Evolutionary conservation across 2,797 vertebrate species (phyloP).

Genomic region (Sebastes taczanowskii): DNA sequence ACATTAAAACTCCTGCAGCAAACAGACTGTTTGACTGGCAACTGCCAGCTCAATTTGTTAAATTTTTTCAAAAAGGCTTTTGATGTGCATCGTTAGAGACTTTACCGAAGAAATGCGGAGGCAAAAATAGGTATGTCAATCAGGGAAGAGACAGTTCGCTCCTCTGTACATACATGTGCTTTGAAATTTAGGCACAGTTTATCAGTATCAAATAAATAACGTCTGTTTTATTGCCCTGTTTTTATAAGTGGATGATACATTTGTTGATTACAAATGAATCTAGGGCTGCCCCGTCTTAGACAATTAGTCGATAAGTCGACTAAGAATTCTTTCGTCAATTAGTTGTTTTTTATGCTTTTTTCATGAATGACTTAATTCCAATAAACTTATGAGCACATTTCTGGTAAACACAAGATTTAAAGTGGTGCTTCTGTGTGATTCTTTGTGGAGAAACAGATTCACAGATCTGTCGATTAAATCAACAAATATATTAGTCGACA

Average conservation of each 20-base stretch:
- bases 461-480: too few species aligned
- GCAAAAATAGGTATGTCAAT: neutral
- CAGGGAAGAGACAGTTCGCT: neutral
- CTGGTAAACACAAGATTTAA: too few species aligned
- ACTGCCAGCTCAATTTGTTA: neutral
- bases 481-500: too few species aligned
- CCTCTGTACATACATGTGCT: neutral
- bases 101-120: neutral
- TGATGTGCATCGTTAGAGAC: neutral
- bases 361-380: too few species aligned
- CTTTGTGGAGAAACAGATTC: too few species aligned
- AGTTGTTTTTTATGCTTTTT: too few species aligned
- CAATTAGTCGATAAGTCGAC: fast-evolving
- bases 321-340: fast-evolving
- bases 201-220: neutral
- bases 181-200: neutral
- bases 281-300: too few species aligned
- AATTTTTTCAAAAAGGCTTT: neutral
- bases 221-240: neutral
- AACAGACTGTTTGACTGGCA: neutral
- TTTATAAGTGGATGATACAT: neutral
- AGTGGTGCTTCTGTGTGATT: too few species aligned
- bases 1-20: neutral
- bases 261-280: neutral
- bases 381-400: too few species aligned